A percentile compares a stretch with the other conserved stretches of the same genome.
These are phyloP conservation scores for Neosalanx taihuensis DNA, from an alignment of 2,797 vertebrate genomes.

Conservation along the genomic window DNA sequence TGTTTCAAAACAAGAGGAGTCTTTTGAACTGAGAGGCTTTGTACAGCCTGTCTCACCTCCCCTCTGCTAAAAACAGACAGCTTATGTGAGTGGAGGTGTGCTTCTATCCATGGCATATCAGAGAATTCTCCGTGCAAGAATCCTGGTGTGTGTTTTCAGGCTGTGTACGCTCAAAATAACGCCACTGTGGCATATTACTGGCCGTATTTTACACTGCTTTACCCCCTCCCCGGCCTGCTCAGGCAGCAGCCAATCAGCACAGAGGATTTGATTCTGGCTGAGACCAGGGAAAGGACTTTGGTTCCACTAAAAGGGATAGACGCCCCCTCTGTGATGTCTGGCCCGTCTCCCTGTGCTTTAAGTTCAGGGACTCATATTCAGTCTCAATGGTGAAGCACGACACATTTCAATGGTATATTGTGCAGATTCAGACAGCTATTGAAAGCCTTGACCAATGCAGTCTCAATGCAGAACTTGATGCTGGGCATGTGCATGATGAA, in stretches of 20 bases:
- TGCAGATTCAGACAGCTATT: slow-evolving; percentile 58
- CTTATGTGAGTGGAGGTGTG: slow-evolving; percentile 24
- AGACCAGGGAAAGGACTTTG: slow-evolving; percentile 39
- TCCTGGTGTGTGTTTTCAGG: slow-evolving; percentile 47
- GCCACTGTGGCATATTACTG: slow-evolving; percentile 27
- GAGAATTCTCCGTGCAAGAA: slow-evolving; percentile 15
- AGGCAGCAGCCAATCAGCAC: slow-evolving; percentile 35
- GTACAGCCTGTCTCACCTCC: slow-evolving; percentile 43
- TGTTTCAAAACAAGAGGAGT: slow-evolving; percentile 45
- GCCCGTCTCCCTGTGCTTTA: slow-evolving; percentile 45
- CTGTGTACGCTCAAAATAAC: slow-evolving; percentile 41
- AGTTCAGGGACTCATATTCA: slow-evolving; percentile 63
- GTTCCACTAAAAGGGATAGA: slow-evolving; percentile 42
- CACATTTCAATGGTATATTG: slow-evolving; percentile 54
- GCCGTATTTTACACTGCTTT: slow-evolving; percentile 21
- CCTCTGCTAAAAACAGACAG: slow-evolving; percentile 45
- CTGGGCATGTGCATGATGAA: slow-evolving; percentile 39
- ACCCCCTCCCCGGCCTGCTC: background rate
- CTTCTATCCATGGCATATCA: slow-evolving; percentile 31
- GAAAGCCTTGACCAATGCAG: slow-evolving; percentile 49
- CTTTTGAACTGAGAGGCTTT: slow-evolving; percentile 59
- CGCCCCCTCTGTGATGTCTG: slow-evolving; percentile 41
- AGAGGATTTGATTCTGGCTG: slow-evolving; percentile 27
- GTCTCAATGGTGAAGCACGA: slow-evolving; percentile 42
- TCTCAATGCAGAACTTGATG: slow-evolving; percentile 38